Conservation (phyloP, 2,888 invertebrate genomes). For the Rotaria magnacalcarata region DNA sequence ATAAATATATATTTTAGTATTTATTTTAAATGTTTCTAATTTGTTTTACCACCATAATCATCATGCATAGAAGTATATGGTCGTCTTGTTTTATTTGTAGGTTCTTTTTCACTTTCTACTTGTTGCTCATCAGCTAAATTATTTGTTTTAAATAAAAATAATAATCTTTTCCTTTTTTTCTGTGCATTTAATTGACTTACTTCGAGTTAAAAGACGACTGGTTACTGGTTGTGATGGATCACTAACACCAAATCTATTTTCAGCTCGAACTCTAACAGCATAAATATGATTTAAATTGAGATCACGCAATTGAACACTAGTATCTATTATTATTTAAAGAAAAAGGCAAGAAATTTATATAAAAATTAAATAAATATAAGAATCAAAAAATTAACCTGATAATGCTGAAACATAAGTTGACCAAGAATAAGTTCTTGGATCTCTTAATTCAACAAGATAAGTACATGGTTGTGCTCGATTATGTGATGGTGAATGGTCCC, state of each 20-base stretch:
- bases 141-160: not conserved
- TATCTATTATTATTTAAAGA: not conserved
- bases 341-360: too few relatives aligned
- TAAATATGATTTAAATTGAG: constrained; percentile 87
- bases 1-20: not conserved
- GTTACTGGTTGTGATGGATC: constrained; percentile 84
- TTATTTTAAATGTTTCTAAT: too few relatives aligned
- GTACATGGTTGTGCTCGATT: not conserved
- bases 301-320: not conserved
- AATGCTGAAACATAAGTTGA: constrained; percentile 36
- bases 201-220: constrained; percentile 1
- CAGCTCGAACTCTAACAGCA: constrained; percentile 86
- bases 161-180: too few relatives aligned
- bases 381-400: not conserved
- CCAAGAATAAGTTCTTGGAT: constrained; percentile 44
- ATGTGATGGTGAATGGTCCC: constrained; percentile 43
- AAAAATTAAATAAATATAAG: too few relatives aligned
- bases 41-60: not conserved
- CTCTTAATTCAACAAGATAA: constrained; percentile 44
- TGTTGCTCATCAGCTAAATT: constrained; percentile 5
- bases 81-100: not conserved
- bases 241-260: constrained; percentile 90
- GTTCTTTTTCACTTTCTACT: not conserved
- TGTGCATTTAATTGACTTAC: not conserved
- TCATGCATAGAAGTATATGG: not conserved